Evolutionary conservation across 2,113 vertebrate species (phyloP).

Genomic region (Trachemys scripta): DNA sequence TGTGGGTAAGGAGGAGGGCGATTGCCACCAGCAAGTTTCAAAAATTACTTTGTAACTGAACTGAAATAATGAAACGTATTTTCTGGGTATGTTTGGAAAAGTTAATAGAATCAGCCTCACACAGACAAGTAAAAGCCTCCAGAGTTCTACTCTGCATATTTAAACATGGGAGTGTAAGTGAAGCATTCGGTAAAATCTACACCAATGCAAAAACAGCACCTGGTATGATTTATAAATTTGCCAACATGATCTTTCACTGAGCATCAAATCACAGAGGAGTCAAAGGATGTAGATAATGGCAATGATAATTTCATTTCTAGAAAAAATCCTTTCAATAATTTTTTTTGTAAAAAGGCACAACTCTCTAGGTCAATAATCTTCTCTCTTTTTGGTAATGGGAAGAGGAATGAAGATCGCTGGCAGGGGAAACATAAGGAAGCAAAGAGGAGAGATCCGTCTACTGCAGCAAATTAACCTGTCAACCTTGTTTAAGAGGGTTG

Average conservation of each 20-base stretch:
- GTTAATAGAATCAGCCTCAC: neutral
- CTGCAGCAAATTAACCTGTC: conserved; percentile 74
- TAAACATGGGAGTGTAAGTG: neutral
- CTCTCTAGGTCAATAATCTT: conserved; percentile 72
- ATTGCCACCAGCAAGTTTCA: neutral
- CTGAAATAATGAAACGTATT: conserved; percentile 1
- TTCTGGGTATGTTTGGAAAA: neutral
- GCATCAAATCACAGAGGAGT: conserved; percentile 65
- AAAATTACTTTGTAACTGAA: conserved; percentile 41
- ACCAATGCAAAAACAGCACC: conserved; percentile 41
- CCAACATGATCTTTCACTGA: conserved; percentile 55
- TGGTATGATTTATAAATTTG: conserved; percentile 47
- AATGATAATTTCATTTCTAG: conserved; percentile 71
- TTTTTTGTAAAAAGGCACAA: conserved; percentile 32
- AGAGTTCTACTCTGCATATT: neutral
- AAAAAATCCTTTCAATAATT: conserved; percentile 68
- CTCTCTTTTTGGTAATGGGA: conserved; percentile 70
- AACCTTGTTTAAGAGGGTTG: conserved; percentile 75
- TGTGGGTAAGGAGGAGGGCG: neutral
- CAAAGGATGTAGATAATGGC: conserved; percentile 61
- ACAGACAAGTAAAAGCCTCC: neutral
- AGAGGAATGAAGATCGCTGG: conserved; percentile 76
- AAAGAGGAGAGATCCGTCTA: conserved; percentile 60
- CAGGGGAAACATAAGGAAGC: conserved; percentile 74
- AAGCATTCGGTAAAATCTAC: conserved; percentile 34